Evolutionary conservation across 2,888 invertebrate genomes (phyloP), one percentile per base, ranked within the genome.

Genomic region (Lucinisca nassula): DNA sequence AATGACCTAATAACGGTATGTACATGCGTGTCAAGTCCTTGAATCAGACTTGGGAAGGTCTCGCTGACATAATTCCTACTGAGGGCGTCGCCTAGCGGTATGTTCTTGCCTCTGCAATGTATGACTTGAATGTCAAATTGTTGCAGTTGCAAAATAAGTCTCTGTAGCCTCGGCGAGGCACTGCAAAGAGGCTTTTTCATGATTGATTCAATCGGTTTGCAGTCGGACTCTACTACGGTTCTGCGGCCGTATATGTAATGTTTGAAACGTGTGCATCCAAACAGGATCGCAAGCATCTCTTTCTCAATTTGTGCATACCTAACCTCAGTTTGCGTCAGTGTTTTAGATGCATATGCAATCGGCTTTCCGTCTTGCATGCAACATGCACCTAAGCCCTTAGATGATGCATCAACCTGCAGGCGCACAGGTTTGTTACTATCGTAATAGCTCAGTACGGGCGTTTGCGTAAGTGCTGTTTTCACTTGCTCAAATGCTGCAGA

Each of bases 251-350:
- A 91, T 6, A 86, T 55, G n/a, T 77, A 70, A 0, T 76, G 85
- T 3, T 88, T 76, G 24, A 82, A 87, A 1, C 82, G 55, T n/a
- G 58, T 81, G 73, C 79, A 81, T 0, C 75, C 81, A 76, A 81
- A 79, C 45, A 84, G 27, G 12, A 87, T 81, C 0, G 78, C 87
- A 8, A 76, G 55, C 76, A 82, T 75, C 78, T 87, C 82, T 49
- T 87, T 87, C 55, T 87, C 89, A 37, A 85, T 87, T 76, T 90
- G 87, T 0, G 83, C 82, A 61, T 90, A 90, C 21, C 79, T 61
- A 21, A 80, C 49, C 49, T 88, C 85, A 1, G 79, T 73, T 6
- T 51, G 30, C 0, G 90, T 88, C 67, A 88, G 37, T 0, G 84
- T 70, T 73, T 90, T 90, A 21, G 84, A 90, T 14, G 87, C 85